Percentiles rank a stretch among this genome's conserved stretches.
These are phyloP conservation scores for Glossophaga mutica DNA, from an alignment of 2,797 vertebrate species.

Conservation along the genomic window DNA sequence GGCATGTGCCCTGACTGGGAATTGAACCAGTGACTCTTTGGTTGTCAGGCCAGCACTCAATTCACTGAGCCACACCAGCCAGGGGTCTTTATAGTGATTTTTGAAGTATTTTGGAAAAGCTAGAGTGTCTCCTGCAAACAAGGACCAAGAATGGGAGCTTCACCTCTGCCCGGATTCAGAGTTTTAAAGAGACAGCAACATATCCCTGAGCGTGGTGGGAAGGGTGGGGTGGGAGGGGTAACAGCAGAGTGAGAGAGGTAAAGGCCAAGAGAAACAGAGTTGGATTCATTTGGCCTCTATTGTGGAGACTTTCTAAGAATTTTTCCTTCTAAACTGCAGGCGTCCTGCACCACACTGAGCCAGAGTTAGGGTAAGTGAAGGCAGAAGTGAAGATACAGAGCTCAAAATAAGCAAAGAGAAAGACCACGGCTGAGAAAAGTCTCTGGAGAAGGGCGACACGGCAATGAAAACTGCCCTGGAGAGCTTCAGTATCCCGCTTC, in stretches of 20 bases:
- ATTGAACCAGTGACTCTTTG: too few species aligned
- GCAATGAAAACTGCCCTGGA: neutral
- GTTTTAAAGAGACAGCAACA: neutral
- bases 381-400: neutral
- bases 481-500: neutral
- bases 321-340: neutral
- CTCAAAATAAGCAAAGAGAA: neutral
- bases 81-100: neutral
- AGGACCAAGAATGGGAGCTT: neutral
- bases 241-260: neutral
- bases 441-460: too few species aligned
- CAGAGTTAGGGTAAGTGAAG: neutral
- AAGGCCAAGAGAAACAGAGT: neutral
- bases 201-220: fast-evolving
- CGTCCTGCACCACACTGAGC: neutral
- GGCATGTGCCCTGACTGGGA: too few species aligned
- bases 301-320: neutral
- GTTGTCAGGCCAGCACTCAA: too few species aligned
- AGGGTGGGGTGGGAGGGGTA: neutral
- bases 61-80: too few species aligned
- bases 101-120: neutral
- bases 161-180: neutral
- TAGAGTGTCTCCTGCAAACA: neutral
- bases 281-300: neutral
- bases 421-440: neutral